Evolutionary conservation across 2,888 invertebrate genomes (phyloP).

Genomic region (Halictus quadricinctus): DNA sequence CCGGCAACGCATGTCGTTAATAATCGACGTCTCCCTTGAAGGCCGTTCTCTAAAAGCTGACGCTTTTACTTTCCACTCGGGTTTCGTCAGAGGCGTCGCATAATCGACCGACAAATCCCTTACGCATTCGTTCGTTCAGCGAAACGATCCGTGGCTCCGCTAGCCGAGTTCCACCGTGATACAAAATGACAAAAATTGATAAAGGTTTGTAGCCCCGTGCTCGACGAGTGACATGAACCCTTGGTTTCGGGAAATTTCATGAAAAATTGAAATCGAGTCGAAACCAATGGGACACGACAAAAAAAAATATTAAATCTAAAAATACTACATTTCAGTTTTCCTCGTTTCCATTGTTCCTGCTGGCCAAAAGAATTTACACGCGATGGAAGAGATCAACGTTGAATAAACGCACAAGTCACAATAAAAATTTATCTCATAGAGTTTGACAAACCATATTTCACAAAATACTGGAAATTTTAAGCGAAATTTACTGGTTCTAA

Average conservation of each 20-base stretch:
- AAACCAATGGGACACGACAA: neutral
- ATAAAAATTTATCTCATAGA: neutral
- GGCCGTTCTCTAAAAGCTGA: constrained; percentile 19
- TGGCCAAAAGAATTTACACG: neutral
- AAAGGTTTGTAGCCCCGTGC: neutral
- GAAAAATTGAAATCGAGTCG: neutral
- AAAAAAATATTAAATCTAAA: neutral
- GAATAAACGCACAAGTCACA: neutral
- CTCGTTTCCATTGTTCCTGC: neutral
- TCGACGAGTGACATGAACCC: neutral
- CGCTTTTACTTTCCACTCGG: constrained; percentile 20
- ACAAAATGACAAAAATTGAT: neutral
- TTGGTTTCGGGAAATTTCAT: neutral
- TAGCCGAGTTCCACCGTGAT: neutral
- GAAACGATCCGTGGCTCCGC: neutral
- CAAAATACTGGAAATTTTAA: too few species aligned
- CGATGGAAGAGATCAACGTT: neutral
- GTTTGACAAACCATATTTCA: neutral
- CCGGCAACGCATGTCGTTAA: constrained; percentile 22
- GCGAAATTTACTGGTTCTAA: too few species aligned
- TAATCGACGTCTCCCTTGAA: constrained; percentile 32
- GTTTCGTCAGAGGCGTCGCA: constrained; percentile 29
- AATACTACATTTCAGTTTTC: neutral
- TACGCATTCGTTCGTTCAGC: constrained; percentile 4
- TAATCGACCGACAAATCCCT: constrained; percentile 15